phyloP scores from a whole-genome alignment of 2,888 invertebrate species.

The Vanessa cardui region DNA sequence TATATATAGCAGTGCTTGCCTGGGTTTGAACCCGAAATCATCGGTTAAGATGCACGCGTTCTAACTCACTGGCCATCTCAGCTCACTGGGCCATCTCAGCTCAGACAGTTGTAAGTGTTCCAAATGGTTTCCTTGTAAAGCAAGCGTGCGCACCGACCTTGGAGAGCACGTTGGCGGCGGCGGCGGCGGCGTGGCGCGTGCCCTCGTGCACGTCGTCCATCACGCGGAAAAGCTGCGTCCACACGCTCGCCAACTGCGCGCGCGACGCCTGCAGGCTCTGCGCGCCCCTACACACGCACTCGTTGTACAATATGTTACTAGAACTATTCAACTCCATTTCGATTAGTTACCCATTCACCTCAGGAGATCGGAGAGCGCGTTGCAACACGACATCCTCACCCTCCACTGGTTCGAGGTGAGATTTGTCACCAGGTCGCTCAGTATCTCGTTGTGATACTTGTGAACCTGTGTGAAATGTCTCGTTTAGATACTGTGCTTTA shows the following conservation, averaged over 20 bases:
- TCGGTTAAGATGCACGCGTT: no score
- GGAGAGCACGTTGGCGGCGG: conserved; percentile 87
- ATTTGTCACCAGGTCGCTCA: conserved; percentile 90
- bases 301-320: not conserved
- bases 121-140: no score
- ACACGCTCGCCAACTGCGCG: conserved; percentile 84
- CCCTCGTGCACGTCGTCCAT: conserved; percentile 98
- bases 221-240: conserved; percentile 93
- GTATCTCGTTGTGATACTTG: conserved; percentile 90
- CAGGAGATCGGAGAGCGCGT: conserved; percentile 92
- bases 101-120: no score
- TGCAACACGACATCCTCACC: conserved; percentile 94
- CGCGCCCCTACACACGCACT: conserved; percentile 57
- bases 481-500: not conserved
- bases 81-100: no score
- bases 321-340: no score
- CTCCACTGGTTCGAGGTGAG: conserved; percentile 94
- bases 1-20: no score
- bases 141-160: conserved; percentile 81
- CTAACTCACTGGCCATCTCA: no score
- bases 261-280: conserved; percentile 65
- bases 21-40: no score
- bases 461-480: conserved; percentile 86
- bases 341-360: conserved; percentile 64
- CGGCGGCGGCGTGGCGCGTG: conserved; percentile 88